Evolutionary conservation across 1,140 invertebrate species (phyloP).

Genomic region (Drosophila asahinai): DNA sequence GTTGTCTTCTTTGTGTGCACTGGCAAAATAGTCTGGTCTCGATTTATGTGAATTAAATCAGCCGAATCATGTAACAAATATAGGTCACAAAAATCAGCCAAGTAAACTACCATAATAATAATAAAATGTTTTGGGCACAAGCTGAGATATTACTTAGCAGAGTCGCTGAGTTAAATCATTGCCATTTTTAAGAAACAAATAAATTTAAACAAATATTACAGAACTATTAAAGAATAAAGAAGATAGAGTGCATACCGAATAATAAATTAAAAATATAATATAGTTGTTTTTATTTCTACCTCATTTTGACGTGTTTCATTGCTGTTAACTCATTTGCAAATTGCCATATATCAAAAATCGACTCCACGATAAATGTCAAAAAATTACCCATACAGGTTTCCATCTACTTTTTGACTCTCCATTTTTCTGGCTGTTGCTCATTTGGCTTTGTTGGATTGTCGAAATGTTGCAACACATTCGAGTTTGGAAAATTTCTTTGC

Average conservation of each 20-base stretch:
- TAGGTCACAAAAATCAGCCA: background rate
- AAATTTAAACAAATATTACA: background rate
- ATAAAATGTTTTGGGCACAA: background rate
- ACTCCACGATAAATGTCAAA: conserved; percentile 51
- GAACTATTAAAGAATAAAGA: background rate
- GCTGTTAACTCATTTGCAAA: conserved; percentile 11
- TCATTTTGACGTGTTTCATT: background rate
- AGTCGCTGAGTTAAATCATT: background rate
- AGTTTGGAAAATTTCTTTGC: conserved; percentile 72
- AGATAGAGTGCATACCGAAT: background rate
- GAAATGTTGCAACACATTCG: conserved; percentile 67
- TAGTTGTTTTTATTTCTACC: background rate
- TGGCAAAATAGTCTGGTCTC: too few relatives aligned
- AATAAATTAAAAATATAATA: background rate
- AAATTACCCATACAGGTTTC: conserved; percentile 41
- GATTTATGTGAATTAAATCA: too few relatives aligned
- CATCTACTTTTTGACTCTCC: conserved; percentile 12
- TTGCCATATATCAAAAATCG: conserved; percentile 39
- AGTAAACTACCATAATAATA: background rate
- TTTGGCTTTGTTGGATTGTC: conserved; percentile 51
- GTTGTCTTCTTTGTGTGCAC: too few relatives aligned
- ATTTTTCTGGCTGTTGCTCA: conserved; percentile 26
- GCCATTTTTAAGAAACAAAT: too few relatives aligned
- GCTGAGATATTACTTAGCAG: background rate
- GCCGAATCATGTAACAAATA: background rate